Base-by-base conservation (phyloP, 2,888 invertebrate genomes). In the Agapostemon virescens region DNA sequence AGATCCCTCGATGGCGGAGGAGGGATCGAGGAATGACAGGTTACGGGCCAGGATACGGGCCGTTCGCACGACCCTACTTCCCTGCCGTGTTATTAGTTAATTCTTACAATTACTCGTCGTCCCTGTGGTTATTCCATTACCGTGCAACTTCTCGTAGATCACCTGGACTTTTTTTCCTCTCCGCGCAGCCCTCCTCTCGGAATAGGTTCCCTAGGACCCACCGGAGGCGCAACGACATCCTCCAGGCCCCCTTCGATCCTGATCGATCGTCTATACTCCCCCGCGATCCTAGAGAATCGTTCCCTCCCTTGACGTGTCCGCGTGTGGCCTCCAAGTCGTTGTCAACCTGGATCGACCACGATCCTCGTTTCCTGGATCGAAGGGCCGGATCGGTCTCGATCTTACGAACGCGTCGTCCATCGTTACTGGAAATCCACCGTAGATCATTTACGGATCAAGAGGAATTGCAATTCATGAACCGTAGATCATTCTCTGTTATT, bases 41-140 rank as follows among this genome's bases (percentile, higher is more conserved):
- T 90, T 92, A 88, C 86, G 86, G 87, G 87, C 86, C 87, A 81
- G 87, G 87, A 85, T 85, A 84, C 87, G 87, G 85, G 90, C 80
- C 79, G 91, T 91, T 92, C 91, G 91, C 92, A 92, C 91, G 92
- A 91, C 90, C 90, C 89, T 88, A 89, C 89, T 90, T 88, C 89
- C 81, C 88, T 88, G 89, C 87, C 89, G 88, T 92, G 90, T 92
- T 92, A 92, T 92, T 92, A 92, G 92, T 91, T 92, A 90, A 92
- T 92, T 90, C 92, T 92, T 92, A 92, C 92, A 92, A 92, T 92
- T 92, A 92, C 90, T 89, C 88, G 89, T 91, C 90, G 89, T 92
- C 91, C 92, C 91, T 92, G 89, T 92, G 90, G 91, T 92, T 92
- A 92, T 92, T 92, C 92, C 89, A 92, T 92, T 92, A 92, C 90